phyloP scores from a whole-genome alignment of 2,888 invertebrate species.

The Saturnia japonica region DNA sequence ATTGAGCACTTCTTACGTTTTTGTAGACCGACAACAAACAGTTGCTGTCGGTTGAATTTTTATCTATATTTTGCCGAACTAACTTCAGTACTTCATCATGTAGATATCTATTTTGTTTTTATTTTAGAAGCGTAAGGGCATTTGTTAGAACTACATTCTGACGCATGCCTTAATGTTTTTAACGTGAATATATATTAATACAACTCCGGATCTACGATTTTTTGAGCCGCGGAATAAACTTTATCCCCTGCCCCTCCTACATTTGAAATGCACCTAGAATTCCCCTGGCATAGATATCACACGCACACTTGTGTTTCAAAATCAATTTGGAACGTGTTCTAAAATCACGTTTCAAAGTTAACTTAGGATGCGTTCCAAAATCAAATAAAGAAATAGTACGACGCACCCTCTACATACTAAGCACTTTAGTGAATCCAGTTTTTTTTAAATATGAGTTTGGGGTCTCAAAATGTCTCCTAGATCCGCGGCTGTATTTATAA shows the following conservation, averaged over 20 bases:
- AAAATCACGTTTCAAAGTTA: background rate
- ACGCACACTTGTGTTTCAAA: background rate
- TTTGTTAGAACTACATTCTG: background rate
- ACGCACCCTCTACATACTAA: background rate
- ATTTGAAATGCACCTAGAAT: background rate
- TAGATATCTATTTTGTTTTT: background rate
- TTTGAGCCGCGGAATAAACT: background rate
- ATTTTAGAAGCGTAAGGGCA: background rate
- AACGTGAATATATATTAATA: background rate
- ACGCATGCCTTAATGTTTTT: background rate
- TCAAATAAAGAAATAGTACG: background rate
- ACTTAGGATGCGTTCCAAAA: background rate
- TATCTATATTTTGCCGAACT: background rate
- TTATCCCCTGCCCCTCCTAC: background rate
- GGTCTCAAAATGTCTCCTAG: too few species aligned
- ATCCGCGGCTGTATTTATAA: too few species aligned
- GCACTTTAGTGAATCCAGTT: too few species aligned
- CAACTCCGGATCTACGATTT: background rate
- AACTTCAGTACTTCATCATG: background rate
- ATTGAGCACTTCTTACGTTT: background rate
- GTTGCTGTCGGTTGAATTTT: background rate
- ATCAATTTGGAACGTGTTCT: background rate
- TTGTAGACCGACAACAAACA: background rate
- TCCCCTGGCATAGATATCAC: background rate
- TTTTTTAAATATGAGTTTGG: too few species aligned